Conservation (phyloP, 2,113 vertebrate species). For the Diphyllodes magnificus region DNA sequence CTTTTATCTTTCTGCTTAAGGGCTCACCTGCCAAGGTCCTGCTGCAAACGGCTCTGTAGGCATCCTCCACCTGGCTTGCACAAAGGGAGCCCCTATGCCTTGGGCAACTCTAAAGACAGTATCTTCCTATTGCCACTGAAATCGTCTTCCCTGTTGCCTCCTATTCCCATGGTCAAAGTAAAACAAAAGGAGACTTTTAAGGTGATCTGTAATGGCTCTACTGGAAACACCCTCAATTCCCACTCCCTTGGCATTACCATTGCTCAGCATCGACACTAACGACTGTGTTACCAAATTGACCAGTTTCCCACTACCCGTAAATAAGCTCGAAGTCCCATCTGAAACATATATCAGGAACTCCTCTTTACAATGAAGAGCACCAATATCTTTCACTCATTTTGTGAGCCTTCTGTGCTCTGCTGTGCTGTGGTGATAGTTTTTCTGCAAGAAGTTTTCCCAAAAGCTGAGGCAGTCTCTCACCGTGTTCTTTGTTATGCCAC, state of each 20-base stretch:
- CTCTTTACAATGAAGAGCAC: not conserved
- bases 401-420: fast-evolving
- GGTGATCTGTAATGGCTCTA: not conserved
- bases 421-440: not conserved
- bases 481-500: not conserved
- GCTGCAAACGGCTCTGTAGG: not conserved
- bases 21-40: not conserved
- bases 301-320: not conserved
- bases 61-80: not conserved
- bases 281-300: not conserved
- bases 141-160: not conserved
- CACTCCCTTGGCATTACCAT: not conserved
- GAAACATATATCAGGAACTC: fast-evolving
- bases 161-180: not conserved
- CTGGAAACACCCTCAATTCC: not conserved
- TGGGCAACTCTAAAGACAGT: not conserved
- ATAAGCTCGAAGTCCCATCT: not conserved
- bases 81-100: not conserved
- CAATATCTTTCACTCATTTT: not conserved
- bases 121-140: not conserved
- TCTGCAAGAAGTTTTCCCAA: not conserved
- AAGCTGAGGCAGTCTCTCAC: not conserved
- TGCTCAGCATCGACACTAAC: not conserved
- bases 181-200: not conserved
- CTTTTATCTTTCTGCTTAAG: not conserved